Conservation (phyloP, 2,113 vertebrate species). For the Mystacornis crossleyi region DNA sequence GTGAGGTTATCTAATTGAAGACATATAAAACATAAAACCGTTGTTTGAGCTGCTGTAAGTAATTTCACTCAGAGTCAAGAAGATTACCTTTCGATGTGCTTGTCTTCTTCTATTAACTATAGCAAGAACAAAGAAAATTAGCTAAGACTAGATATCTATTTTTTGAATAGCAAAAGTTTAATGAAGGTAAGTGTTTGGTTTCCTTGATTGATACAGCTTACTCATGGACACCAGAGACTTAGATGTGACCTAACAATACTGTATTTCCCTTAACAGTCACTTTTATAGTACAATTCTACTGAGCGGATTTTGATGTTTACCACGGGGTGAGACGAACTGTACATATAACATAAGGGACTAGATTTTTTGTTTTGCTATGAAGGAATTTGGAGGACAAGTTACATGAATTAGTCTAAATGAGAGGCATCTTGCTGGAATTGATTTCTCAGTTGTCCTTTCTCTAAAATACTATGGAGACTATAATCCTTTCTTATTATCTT, state of each 20-base stretch:
- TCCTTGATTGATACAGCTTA: neutral
- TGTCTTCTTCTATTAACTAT: neutral
- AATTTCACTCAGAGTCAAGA: neutral
- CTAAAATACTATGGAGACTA: neutral
- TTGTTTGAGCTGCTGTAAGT: neutral
- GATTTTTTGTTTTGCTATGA: neutral
- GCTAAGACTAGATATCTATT: neutral
- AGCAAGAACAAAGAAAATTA: neutral
- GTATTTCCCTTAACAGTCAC: neutral
- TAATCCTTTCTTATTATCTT: neutral
- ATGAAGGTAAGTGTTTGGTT: neutral
- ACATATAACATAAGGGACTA: neutral
- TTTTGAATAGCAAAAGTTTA: neutral
- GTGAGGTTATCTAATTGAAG: neutral
- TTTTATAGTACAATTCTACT: neutral
- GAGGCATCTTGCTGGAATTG: neutral
- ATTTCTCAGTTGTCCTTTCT: neutral
- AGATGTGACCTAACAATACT: neutral
- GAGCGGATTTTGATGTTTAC: neutral
- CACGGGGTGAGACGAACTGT: neutral
- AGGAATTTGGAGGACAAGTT: neutral
- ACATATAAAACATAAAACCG: neutral
- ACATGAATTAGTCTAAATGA: neutral
- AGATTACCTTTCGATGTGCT: neutral
- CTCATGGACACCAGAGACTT: neutral